Evolutionary conservation across 2,113 vertebrate species (phyloP).

Genomic region (Pseudolaguvia tuberculata): DNA sequence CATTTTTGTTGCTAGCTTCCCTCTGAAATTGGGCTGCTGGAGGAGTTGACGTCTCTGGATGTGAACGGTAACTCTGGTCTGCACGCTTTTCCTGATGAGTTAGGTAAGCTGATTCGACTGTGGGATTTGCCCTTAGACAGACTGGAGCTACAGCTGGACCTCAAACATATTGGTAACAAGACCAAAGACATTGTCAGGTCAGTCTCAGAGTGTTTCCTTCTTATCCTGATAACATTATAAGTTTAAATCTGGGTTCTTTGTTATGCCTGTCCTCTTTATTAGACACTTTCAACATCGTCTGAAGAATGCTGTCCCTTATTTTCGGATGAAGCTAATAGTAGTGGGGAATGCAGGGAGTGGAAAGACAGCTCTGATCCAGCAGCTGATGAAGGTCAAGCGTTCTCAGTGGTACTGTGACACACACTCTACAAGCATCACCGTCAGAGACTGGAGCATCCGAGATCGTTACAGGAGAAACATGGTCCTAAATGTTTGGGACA

Average conservation of each 20-base stretch:
- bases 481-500: slow-evolving; percentile 91
- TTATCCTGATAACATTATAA: background rate
- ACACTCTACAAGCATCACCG: slow-evolving; percentile 73
- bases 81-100: slow-evolving; percentile 89
- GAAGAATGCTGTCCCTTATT: slow-evolving; percentile 92
- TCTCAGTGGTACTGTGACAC: slow-evolving; percentile 59
- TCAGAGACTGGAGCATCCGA: slow-evolving; percentile 83
- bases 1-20: slow-evolving; percentile 75
- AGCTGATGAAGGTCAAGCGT: slow-evolving; percentile 81
- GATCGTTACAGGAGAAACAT: slow-evolving; percentile 80
- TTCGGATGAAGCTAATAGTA: slow-evolving; percentile 91
- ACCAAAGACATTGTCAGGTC: slow-evolving; percentile 96
- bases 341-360: slow-evolving; percentile 87
- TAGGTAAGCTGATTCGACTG: slow-evolving; percentile 84
- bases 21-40: slow-evolving; percentile 83
- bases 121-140: slow-evolving; percentile 96
- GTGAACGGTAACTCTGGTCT: slow-evolving; percentile 82
- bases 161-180: slow-evolving; percentile 89
- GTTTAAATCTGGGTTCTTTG: background rate
- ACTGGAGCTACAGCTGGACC: slow-evolving; percentile 83
- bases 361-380: slow-evolving; percentile 85
- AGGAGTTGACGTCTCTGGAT: slow-evolving; percentile 88
- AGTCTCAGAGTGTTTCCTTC: background rate
- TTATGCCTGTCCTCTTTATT: background rate
- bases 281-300: slow-evolving; percentile 95